Base-by-base conservation (phyloP, 2,113 vertebrate species). In the Henicopernis longicauda region DNA sequence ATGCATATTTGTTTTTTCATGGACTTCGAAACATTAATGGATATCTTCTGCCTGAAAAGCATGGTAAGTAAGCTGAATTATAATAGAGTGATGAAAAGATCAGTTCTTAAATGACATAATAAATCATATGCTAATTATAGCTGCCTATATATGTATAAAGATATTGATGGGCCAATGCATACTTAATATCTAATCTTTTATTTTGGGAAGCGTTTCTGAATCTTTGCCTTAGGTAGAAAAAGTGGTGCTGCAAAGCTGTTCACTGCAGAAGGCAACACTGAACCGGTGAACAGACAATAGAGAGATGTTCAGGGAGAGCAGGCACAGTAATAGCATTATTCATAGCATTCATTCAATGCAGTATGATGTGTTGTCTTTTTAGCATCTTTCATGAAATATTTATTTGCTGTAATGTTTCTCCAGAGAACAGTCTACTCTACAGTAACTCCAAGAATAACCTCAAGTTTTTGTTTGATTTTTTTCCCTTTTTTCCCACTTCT, bases 371-470 rank as follows among this genome's bases (percentile, higher is more conserved):
- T 47, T 90, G 57, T 66, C 47, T 84, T 86, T 94, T 92, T 73
- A 89, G 38, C 59, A 65, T 62, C 27, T 71, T 91, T 86, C 67
- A 45, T 95, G n/a, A 90, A 95, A 97, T 89, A 96, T 94, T 93
- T 78, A 97, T 92, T 73, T 95, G 26, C 44, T 92, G 23, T 87
- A 92, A 95, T 72, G 66, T 94, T 84, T 92, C 91, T 80, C 49
- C 19, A 49, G 82, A 71, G 80, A 92, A 77, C 19, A 57, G 25
- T 58, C 36, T 74, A 59, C 36, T 59, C 38, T 82, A 54, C 27
- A 79, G 26, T 40, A 95, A 72, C 38, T 80, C 44, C 27, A 31
- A 62, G 29, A 65, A 59, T 49, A 93, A 74, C 25, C 17, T 81
- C 44, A 76, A 32, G 16, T 15, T 84, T 89, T 69, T 55, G 16